Base-by-base conservation (phyloP, 2,888 invertebrate genomes). In the Archaeoteleia sp. region DNA sequence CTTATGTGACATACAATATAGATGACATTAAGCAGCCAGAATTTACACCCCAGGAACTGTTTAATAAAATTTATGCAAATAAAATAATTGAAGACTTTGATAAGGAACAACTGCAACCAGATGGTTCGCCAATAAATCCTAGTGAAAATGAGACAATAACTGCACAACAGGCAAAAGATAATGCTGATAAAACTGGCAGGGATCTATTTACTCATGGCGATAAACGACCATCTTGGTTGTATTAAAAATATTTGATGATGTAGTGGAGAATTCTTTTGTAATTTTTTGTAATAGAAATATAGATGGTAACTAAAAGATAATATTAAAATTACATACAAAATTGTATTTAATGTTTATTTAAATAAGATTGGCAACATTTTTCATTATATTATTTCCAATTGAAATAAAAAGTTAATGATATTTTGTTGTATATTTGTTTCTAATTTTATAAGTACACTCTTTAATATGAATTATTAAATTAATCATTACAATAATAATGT, bases 1-100 rank as follows among this genome's bases (percentile, higher is more conserved):
- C 98, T 0, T 99, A 99, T 78, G 98, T 98, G 0, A 95, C 97
- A 0, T 98, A 98, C 84, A 91, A 90, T 45, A 89, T 90, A 0
- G 88, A 90, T 1, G 91, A 94, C 57, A 90, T 96, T 0, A 85
- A 88, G 7, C 95, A 96, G 81, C 89, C 91, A 0, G 91, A 93
- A 85, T 95, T 96, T 76, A 96, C 95, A 0, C 88, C 96, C 0
- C 83, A 93, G 80, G 92, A 94, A 85, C 87, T 97, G 37, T 95
- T 95, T 79, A 89, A 94, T 79, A 91, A 91, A 0, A 87, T 95
- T 0, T 97, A 97, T 81, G 91, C 91, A 0, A 84, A 89, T 51
- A 95, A 96, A 85, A 93, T 97, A 35, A 87, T 89, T 0, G 87
- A 90, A 43, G 95, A 96, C 82, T 94, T 90, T 75, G 90, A 91